Evolutionary conservation across 2,113 vertebrate genomes (phyloP).

Genomic region (Riparia riparia): DNA sequence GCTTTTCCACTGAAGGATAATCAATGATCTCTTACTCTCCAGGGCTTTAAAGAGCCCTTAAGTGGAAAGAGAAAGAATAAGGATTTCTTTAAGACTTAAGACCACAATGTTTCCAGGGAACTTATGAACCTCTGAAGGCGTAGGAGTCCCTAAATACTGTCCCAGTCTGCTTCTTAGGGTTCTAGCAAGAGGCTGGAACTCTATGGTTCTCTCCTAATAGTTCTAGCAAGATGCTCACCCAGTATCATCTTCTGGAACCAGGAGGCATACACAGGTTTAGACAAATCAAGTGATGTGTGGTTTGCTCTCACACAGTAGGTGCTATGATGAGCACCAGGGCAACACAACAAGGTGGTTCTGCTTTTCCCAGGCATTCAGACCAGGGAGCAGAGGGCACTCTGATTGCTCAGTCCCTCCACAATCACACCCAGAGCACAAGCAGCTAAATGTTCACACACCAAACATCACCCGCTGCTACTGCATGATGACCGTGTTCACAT

Average conservation of each 20-base stretch:
- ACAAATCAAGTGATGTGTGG: rapidly evolving
- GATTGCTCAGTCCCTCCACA: neutral
- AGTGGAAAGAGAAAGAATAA: neutral
- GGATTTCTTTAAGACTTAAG: neutral
- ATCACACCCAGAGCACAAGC: neutral
- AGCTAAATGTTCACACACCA: neutral
- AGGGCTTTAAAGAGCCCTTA: neutral
- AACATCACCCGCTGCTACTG: neutral
- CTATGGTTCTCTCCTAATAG: neutral
- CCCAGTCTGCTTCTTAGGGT: neutral
- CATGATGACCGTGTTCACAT: neutral
- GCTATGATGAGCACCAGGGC: neutral
- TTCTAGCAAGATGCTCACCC: neutral
- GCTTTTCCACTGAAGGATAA: neutral
- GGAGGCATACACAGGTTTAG: neutral
- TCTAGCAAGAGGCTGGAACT: neutral
- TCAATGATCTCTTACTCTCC: neutral
- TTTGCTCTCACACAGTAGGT: neutral
- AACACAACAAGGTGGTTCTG: neutral
- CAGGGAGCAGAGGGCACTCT: neutral
- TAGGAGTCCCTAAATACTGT: neutral
- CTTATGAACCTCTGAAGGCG: neutral
- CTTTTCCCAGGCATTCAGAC: neutral
- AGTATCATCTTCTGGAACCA: neutral
- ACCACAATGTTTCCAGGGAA: neutral